Conservation (phyloP, 2,888 invertebrate species). For the Stramonita haemastoma region DNA sequence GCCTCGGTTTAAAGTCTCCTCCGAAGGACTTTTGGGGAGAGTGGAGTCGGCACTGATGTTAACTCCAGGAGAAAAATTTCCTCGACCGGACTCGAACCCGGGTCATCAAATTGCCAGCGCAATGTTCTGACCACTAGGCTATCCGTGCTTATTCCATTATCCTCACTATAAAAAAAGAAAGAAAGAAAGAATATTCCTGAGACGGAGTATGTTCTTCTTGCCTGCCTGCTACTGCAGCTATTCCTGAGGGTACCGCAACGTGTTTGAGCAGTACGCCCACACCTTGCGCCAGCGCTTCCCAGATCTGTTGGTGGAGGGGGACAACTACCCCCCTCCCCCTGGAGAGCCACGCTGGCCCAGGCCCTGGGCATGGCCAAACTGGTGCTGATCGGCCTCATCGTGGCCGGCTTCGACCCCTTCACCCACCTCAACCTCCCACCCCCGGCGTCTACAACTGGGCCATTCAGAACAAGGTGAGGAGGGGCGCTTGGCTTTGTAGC, state of each 20-base stretch:
- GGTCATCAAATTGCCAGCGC: background rate
- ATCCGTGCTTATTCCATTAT: too few species aligned
- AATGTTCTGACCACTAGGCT: background rate
- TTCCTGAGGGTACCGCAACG: constrained; percentile 98
- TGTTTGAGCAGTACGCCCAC: constrained; percentile 95
- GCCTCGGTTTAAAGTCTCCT: too few species aligned
- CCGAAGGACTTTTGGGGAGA: too few species aligned
- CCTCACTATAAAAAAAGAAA: too few species aligned
- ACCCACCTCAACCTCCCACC: constrained; percentile 87
- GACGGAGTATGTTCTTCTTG: background rate
- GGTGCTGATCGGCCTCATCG: constrained; percentile 89
- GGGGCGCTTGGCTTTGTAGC: too few species aligned
- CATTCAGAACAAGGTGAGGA: constrained; percentile 86
- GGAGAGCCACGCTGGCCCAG: constrained; percentile 88
- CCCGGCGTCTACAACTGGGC: constrained; percentile 94
- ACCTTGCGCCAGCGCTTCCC: constrained; percentile 96
- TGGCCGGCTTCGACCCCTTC: constrained; percentile 89
- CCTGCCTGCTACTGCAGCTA: constrained; percentile 84
- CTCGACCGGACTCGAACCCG: background rate
- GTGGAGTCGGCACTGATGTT: too few species aligned
- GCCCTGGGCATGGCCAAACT: constrained; percentile 89
- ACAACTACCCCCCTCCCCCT: constrained; percentile 95
- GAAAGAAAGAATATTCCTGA: too few species aligned
- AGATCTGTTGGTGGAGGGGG: constrained; percentile 91
- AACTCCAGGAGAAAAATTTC: too few species aligned